Percentiles rank a stretch among this genome's conserved stretches.
phyloP scores from a whole-genome alignment of 2,888 invertebrate genomes.

The Agrotis exclamationis region DNA sequence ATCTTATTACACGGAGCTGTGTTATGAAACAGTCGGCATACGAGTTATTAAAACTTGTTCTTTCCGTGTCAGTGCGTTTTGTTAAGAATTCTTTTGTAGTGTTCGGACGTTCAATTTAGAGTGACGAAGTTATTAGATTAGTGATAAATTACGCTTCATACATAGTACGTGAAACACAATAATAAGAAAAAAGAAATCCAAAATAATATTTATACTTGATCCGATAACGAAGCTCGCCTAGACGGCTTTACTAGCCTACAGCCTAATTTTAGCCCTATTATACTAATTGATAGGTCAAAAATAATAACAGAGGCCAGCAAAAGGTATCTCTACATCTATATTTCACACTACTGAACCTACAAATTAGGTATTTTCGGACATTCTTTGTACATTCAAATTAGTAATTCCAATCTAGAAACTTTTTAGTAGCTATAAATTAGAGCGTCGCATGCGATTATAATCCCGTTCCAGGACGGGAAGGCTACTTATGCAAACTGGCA shows the following conservation, averaged over 20 bases:
- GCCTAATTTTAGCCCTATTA: background rate
- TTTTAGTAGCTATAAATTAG: constrained; percentile 58
- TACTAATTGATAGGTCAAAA: constrained; percentile 15
- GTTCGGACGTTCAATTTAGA: constrained; percentile 13
- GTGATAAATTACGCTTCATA: background rate
- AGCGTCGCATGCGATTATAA: constrained; percentile 60
- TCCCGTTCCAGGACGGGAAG: constrained; percentile 47
- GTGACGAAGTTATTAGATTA: background rate
- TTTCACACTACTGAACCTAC: background rate
- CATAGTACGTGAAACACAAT: background rate
- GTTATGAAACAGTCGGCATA: constrained; percentile 53
- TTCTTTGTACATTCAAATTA: constrained; percentile 46
- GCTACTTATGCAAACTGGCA: constrained; percentile 64
- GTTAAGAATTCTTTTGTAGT: constrained; percentile 20
- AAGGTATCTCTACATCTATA: constrained; percentile 2
- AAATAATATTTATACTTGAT: background rate
- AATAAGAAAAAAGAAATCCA: background rate
- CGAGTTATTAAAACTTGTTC: constrained; percentile 56
- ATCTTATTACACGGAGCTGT: constrained; percentile 43
- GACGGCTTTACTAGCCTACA: background rate
- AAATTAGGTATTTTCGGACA: constrained; percentile 23
- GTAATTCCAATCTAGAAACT: constrained; percentile 49
- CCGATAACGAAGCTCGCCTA: background rate
- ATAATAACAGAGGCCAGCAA: constrained; percentile 19
- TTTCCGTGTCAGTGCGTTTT: constrained; percentile 34